Conservation (phyloP, 2,888 invertebrate genomes). For the Dichetophora obliterata region DNA sequence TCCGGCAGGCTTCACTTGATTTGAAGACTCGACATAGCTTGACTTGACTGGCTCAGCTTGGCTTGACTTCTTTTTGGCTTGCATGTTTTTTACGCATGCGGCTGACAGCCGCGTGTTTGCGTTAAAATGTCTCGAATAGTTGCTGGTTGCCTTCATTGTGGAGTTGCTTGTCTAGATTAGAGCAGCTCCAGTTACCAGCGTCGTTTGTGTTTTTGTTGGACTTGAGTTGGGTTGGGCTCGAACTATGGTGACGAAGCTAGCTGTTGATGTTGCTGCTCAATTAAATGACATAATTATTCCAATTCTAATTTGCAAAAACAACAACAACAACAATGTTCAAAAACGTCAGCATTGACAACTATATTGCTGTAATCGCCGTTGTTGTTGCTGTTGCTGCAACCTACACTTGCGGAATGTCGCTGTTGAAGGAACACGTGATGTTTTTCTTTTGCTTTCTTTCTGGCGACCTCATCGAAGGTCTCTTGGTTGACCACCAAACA, state of each 20-base stretch:
- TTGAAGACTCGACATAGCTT: not conserved
- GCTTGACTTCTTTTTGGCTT: not conserved
- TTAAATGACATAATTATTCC: constrained; percentile 69
- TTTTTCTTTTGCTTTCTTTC: not conserved
- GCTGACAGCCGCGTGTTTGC: constrained; percentile 19
- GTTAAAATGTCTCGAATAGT: not conserved
- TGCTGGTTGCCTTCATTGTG: no score
- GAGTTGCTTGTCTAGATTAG: no score
- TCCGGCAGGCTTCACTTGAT: not conserved
- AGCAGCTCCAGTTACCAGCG: not conserved
- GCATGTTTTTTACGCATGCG: no score
- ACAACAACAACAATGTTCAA: no score
- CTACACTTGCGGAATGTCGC: constrained; percentile 1
- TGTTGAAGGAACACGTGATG: not conserved
- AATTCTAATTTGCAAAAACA: constrained; percentile 52
- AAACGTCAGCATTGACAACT: constrained; percentile 38
- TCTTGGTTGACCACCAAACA: not conserved
- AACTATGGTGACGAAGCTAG: constrained; percentile 54
- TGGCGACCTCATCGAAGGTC: not conserved
- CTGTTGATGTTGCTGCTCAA: constrained; percentile 56
- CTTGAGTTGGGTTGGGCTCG: constrained; percentile 1
- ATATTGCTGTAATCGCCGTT: constrained; percentile 10
- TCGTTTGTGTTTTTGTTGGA: not conserved
- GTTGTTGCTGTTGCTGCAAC: not conserved
- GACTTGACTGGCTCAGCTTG: no score